Percentiles rank a stretch among this genome's conserved stretches.
phyloP scores from a whole-genome alignment of 2,888 invertebrate genomes.

The Tipula confusa region DNA sequence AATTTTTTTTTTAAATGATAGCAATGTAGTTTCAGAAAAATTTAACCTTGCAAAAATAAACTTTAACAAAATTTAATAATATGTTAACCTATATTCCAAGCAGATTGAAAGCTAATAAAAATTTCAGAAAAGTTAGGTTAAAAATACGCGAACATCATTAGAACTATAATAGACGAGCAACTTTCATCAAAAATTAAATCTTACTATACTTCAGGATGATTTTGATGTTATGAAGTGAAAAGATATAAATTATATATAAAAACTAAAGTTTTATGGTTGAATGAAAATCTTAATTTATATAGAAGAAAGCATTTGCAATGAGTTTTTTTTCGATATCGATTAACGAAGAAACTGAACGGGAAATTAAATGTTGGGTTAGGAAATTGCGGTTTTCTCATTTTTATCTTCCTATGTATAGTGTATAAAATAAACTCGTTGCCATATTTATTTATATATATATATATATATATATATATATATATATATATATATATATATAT shows the following conservation, averaged over 20 bases:
- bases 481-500: too few species aligned
- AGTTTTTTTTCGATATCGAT: not conserved
- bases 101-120: too few species aligned
- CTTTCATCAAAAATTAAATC: not conserved
- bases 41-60: too few species aligned
- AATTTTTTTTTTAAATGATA: too few species aligned
- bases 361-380: slow-evolving; percentile 8
- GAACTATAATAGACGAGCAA: not conserved
- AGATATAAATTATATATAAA: not conserved
- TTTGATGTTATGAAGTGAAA: not conserved
- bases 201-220: not conserved
- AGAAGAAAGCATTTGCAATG: not conserved
- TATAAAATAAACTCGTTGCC: not conserved
- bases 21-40: too few species aligned
- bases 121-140: too few species aligned
- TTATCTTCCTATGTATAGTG: not conserved
- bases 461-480: too few species aligned
- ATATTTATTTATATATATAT: not conserved
- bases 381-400: not conserved
- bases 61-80: too few species aligned
- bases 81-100: too few species aligned
- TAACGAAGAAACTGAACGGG: not conserved
- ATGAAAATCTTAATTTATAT: not conserved
- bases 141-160: too few species aligned
- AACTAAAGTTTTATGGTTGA: not conserved